Base-by-base conservation (phyloP, 2,797 vertebrate species). In the Taenioides sp. region DNA sequence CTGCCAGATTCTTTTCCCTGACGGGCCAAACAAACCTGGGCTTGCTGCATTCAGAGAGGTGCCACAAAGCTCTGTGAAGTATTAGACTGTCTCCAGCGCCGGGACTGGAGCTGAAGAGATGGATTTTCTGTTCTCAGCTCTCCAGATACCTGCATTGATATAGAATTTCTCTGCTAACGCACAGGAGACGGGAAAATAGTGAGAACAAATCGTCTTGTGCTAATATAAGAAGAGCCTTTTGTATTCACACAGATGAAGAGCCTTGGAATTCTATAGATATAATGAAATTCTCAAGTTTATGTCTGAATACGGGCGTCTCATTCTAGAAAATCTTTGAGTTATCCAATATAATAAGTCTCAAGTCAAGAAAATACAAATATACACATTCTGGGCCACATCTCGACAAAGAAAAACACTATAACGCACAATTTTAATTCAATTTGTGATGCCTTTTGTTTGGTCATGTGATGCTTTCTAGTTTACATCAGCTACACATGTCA, bases 51-150 rank as follows among this genome's bases (percentile, higher is more conserved):
- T 75, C 76, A 69, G 70, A 82, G 78, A 31, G n/a, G 71, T 3
- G 68, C 25, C 80, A 63, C 75, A 86, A 54, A 82, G 6, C 73
- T 79, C 58, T 73, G 73, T 72, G 78, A 82, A 67, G 78, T 74
- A 73, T 74, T 57, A 75, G 79, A 76, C 61, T 55, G 65, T 84
- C 70, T 34, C 67, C 57, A 57, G 66, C 59, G 37, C 64, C 7
- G 71, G n/a, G 70, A 86, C 77, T 67, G 43, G 60, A 67, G 34
- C 65, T 74, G 34, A 71, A 58, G 59, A 79, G 62, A 79, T 27
- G 22, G 40, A 70, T 69, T 77, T 76, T 65, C 23, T 70, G 54
- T 49, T 76, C 65, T 47, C 52, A 71, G 34, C 31, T 78, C 57
- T 75, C 4, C 2, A 18, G 54, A 72, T 49, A 64, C 22, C 58